Percentiles rank a stretch among this genome's conserved stretches.
These are phyloP conservation scores for Sitta carolinensis DNA, from an alignment of 2,797 vertebrate species.

Conservation along the genomic window DNA sequence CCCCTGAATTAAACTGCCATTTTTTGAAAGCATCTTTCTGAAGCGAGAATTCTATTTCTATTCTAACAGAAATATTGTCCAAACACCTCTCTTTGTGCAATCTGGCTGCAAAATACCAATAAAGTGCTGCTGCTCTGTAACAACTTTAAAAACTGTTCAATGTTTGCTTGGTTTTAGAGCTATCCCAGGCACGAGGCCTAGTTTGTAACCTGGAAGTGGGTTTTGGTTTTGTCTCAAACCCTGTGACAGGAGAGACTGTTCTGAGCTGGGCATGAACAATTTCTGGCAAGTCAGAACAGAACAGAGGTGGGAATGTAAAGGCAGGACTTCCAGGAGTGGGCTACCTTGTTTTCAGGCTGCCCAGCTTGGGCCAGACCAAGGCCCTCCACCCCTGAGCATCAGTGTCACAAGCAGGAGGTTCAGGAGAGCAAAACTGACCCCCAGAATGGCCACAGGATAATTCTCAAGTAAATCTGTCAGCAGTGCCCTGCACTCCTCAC, in stretches of 20 bases:
- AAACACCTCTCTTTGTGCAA: background rate
- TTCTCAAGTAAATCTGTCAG: background rate
- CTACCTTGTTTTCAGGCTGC: background rate
- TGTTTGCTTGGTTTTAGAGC: background rate
- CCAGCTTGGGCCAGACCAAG: background rate
- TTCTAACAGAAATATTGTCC: background rate
- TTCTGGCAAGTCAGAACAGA: background rate
- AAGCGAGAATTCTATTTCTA: background rate
- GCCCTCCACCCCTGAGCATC: background rate
- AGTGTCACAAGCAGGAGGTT: background rate
- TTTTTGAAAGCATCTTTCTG: background rate
- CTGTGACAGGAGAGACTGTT: background rate
- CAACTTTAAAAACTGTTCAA: background rate
- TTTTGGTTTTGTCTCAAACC: background rate
- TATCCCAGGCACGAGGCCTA: fast-evolving
- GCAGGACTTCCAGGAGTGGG: background rate
- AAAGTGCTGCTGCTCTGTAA: background rate
- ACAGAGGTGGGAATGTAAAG: background rate
- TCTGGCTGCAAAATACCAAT: background rate
- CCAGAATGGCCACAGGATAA: background rate
- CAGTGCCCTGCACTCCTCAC: background rate
- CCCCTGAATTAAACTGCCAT: background rate
- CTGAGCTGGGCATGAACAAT: background rate
- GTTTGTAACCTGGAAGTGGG: background rate
- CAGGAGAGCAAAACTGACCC: background rate